phyloP scores from a whole-genome alignment of 2,113 vertebrate species.

The Hirundichthys speculiger region DNA sequence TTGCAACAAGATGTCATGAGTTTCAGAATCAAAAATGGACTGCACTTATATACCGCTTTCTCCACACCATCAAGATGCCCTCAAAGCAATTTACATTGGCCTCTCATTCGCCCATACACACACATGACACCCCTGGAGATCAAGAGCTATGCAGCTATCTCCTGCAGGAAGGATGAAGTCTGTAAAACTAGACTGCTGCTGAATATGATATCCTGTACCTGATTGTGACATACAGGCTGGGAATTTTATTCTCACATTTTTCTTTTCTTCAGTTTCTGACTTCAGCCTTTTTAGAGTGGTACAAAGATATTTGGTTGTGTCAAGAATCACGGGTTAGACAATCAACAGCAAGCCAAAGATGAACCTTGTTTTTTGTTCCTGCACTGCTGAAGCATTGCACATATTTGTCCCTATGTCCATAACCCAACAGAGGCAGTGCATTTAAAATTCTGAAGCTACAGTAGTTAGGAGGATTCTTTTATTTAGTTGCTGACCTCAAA shows the following conservation, averaged over 20 bases:
- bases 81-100: no score
- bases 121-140: no score
- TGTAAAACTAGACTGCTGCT: conserved; percentile 41
- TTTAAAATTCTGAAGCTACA: no score
- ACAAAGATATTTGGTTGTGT: conserved; percentile 21
- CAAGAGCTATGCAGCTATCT: no score
- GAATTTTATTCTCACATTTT: conserved; percentile 43
- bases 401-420: not conserved
- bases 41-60: no score
- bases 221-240: conserved; percentile 21
- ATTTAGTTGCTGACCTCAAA: no score
- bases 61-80: no score
- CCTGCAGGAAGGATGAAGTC: conserved; percentile 39
- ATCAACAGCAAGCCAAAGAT: conserved; percentile 20
- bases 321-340: conserved; percentile 45
- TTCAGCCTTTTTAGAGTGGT: conserved; percentile 28
- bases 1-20: conserved; percentile 35
- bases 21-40: no score
- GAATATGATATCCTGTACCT: conserved; percentile 34
- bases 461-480: no score
- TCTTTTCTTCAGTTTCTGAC: conserved; percentile 47
- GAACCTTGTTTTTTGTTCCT: not conserved
- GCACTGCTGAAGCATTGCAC: not conserved
- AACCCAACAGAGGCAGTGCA: no score
- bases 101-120: no score